Evolutionary conservation across 1,140 invertebrate genomes (phyloP), one percentile per base, ranked within the genome.

Genomic region (Drosophila arawakana): DNA sequence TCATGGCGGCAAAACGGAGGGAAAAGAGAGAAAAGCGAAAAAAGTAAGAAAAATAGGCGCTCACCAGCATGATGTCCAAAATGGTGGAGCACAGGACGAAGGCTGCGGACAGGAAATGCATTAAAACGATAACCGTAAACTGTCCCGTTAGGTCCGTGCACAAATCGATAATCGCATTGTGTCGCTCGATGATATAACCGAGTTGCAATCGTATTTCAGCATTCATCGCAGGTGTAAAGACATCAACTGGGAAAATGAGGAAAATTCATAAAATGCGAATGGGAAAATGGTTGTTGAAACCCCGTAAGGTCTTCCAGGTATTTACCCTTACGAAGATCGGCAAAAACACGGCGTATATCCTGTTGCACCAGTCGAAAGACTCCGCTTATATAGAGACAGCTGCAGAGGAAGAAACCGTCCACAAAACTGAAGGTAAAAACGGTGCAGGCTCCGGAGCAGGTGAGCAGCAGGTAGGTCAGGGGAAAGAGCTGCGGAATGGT

Each of bases 161-260:
- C 60, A 91, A 78, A 83, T 92, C 91, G 78, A 92, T 91, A 79
- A 91, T 85, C 55, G 85, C 77, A 82, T 92, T 91, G 73, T 92
- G 91, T 15, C 89, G 78, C 47, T 79, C 70, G 21, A 92, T 68
- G 6, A 92, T 76, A 18, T 10, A 21, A 47, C 37, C 59, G 21
- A 86, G 78, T 44, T 50, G 71, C 9, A 21, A 11, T 15, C 75
- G 41, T 46, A 90, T 82, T 25, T 39, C 37, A 13, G 47, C 77
- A 52, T 88, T 91, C 52, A 80, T 78, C 5, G 49, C 25, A 7
- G 35, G 39, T 34, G 74, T 78, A 13, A 52, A 84, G 35, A 59
- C 25, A 7, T 78, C 80, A 25, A 76, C 80, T 72, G 62, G 7
- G 41, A 44, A 37, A 13, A 13, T 6, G 4, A 35, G 15, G 6